Evolutionary conservation across 2,797 vertebrate genomes (phyloP), one percentile per base, ranked within the genome.

Genomic region (Novumbra hubbsi): DNA sequence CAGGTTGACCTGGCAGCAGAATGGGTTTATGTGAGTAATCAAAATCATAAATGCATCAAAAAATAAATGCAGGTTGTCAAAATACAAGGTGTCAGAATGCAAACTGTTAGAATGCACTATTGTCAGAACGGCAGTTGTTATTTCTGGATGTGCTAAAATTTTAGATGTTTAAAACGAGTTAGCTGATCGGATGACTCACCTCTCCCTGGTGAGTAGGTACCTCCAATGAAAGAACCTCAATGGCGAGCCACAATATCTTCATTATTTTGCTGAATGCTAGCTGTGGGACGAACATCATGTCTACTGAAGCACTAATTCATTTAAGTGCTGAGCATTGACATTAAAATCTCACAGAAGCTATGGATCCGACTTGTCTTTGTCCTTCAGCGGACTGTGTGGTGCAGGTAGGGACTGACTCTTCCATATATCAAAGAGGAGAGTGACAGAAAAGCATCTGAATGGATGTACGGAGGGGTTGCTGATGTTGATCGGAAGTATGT

Each of bases 71-170:
- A 38, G 34, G 34, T 6, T 38, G 34, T 38, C 34, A 38, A 38
- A 38, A 0, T 7, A 67, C 11, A 11, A 6, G n/a, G 3, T 65
- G 28, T 14, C 14, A 52, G 49, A 6, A 19, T 14, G 12, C 41
- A 45, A 6, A 6, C 41, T 45, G 41, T 38, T 3, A 45, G 38
- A 15, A 12, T 69, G 11, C 45, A 27, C 17, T n/a, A 11, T 21
- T 68, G 41, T 24, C 21, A 49, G 27, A 49, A 69, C 30, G 73
- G 66, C 32, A 34, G 55, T 48, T n/a, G 64, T 63, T 75, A 70
- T 70, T 57, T 55, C 73, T 60, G 38, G 38, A 34, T 24, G 55
- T 11, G 68, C 28, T 48, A 24, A 49, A 9, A 52, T 7, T 27
- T 30, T 3, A 60, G 55, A 60, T 21, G 55, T 52, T 49, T 14